Base-by-base conservation (phyloP, 1,140 invertebrate species). In the Drosophila takahashii region DNA sequence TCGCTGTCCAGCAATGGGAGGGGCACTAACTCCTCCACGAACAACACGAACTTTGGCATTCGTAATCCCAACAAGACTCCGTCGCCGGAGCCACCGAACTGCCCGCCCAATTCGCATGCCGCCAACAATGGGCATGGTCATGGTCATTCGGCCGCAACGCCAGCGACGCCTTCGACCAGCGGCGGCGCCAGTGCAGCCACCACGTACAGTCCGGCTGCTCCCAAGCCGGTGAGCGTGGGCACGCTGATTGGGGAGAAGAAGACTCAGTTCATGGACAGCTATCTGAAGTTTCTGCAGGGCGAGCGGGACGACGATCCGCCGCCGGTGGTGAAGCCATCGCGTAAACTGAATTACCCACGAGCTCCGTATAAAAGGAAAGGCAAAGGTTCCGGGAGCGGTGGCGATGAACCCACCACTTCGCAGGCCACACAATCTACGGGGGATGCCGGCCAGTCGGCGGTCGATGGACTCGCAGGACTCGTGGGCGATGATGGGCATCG, bases 221-320 rank as follows among this genome's bases (percentile, higher is more conserved):
- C 91, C 91, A 92, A 95, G 94, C 92, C 93, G 91, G 81, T 93
- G 90, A 89, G 93, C 92, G 79, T 93, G 93, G 65, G 93, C 93
- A 76, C 94, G 93, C 91, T 95, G 94, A 91, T 91, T 41, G 90
- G 90, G 34, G 91, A 95, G 94, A 76, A 92, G 75, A 95, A 95
- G 77, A 94, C 95, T 29, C 95, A 96, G 62, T 97, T 97, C 91
- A 96, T 97, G 95, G 95, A 95, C 76, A 96, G 96, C 92, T 97
- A 96, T 93, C 93, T 96, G 41, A 97, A 96, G 90, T 97, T 97
- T 92, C 93, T 97, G 76, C 96, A 97, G 93, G 96, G 96, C 50
- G 96, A 96, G 83, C 94, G 95, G 29, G 96, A 96, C 57, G 94
- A 95, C 36, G 96, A 96, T 76, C 95, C 96, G n/a, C 95, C 96